Percentiles rank a stretch among this genome's conserved stretches.
Conservation (phyloP, 2,113 vertebrate genomes). For the Notarius lentiginosus region DNA sequence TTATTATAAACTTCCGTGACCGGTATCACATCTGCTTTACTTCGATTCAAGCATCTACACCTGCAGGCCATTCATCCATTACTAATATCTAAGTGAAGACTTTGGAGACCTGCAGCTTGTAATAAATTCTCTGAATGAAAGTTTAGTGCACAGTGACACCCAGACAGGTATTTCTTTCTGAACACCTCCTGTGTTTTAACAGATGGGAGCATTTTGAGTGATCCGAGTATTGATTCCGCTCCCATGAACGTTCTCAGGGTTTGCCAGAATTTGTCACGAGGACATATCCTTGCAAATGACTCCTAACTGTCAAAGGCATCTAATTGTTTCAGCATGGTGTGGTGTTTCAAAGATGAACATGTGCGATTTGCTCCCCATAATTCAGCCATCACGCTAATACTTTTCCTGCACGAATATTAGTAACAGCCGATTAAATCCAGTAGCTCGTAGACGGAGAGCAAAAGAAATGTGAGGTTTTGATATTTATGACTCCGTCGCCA, state of each 20-base stretch:
- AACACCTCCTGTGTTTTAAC: conserved; percentile 34
- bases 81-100: conserved; percentile 36
- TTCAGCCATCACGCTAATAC: conserved; percentile 47
- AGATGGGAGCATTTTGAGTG: conserved; percentile 40
- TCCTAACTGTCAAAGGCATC: conserved; percentile 39
- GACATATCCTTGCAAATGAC: conserved; percentile 50
- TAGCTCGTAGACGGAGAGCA: conserved; percentile 29
- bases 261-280: conserved; percentile 50
- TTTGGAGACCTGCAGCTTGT: conserved; percentile 17
- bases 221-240: conserved; percentile 51
- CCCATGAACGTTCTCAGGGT: conserved; percentile 30
- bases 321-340: conserved; percentile 58
- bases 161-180: conserved; percentile 36
- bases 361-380: conserved; percentile 41
- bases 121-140: conserved; percentile 46
- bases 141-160: conserved; percentile 39
- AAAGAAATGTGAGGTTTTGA: conserved; percentile 35
- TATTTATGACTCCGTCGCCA: conserved; percentile 29
- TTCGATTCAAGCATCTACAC: conserved; percentile 14
- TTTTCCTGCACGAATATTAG: conserved; percentile 55
- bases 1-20: conserved; percentile 24
- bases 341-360: conserved; percentile 50
- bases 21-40: conserved; percentile 24
- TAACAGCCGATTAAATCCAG: conserved; percentile 45
- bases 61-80: conserved; percentile 33